Conservation (phyloP, 2,797 vertebrate genomes). For the Pteronotus mesoamericanus region DNA sequence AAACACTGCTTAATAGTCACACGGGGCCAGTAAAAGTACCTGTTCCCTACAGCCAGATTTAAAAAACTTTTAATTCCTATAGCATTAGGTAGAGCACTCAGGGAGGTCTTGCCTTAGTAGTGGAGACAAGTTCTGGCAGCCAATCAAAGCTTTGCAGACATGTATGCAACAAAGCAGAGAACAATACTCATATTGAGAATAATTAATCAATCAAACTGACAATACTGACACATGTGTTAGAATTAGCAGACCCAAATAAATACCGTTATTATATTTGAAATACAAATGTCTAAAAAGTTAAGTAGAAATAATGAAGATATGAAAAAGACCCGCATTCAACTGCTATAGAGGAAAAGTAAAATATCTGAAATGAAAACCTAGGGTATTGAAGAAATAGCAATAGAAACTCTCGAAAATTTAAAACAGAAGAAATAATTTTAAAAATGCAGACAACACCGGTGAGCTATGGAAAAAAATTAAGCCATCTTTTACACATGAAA, state of each 20-base stretch:
- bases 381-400: not conserved
- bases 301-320: not conserved
- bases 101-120: not conserved
- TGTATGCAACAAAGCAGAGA: not conserved
- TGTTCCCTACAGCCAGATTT: not conserved
- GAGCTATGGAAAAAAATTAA: not conserved
- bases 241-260: conserved; percentile 17
- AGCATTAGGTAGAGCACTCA: not conserved
- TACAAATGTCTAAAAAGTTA: conserved; percentile 3
- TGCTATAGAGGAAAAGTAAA: not conserved
- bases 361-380: not conserved
- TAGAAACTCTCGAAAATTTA: not conserved
- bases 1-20: not conserved
- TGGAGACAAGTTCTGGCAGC: not conserved
- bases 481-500: not conserved
- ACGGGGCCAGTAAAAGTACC: not conserved
- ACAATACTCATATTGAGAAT: not conserved
- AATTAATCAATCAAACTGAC: conserved; percentile 33
- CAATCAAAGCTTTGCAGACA: conserved; percentile 8
- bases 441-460: not conserved
- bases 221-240: not conserved
- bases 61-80: not conserved
- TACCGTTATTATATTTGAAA: not conserved
- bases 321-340: not conserved
- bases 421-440: not conserved